Evolutionary conservation across 2,113 vertebrate genomes (phyloP).

Genomic region (Phycodurus eques): DNA sequence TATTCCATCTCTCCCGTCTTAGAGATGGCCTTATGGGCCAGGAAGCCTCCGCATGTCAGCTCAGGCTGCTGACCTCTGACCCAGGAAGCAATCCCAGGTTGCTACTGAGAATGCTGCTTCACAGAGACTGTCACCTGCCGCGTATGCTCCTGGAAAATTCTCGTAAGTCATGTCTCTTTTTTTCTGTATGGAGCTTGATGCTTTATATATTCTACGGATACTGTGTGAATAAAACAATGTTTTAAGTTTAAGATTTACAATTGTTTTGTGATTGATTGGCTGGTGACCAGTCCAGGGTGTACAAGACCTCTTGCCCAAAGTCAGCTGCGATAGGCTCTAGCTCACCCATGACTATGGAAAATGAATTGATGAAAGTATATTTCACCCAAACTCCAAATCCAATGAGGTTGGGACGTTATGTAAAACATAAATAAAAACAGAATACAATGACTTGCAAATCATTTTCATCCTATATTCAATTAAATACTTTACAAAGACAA

Average conservation of each 20-base stretch:
- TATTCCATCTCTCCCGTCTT: constrained; percentile 67
- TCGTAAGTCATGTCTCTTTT: constrained; percentile 72
- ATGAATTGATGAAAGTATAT: no score
- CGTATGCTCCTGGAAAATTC: constrained; percentile 82
- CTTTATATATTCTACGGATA: not conserved
- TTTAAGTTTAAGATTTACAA: not conserved
- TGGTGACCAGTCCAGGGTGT: no score
- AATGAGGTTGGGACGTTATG: no score
- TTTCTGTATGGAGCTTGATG: not conserved
- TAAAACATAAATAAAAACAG: no score
- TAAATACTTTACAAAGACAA: no score
- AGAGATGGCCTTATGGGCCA: constrained; percentile 77
- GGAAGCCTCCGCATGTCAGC: constrained; percentile 76
- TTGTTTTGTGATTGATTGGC: no score
- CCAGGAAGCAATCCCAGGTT: constrained; percentile 82
- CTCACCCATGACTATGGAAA: no score
- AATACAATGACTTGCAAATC: no score
- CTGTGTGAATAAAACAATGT: not conserved
- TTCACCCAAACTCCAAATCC: no score
- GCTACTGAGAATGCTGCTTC: constrained; percentile 82
- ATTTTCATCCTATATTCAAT: no score
- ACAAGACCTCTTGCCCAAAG: no score
- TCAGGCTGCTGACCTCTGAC: constrained; percentile 88
- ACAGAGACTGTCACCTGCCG: constrained; percentile 81
- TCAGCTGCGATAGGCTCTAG: no score